Conservation (phyloP, 2,888 invertebrate species). For the Leptarthrus brevirostris region DNA sequence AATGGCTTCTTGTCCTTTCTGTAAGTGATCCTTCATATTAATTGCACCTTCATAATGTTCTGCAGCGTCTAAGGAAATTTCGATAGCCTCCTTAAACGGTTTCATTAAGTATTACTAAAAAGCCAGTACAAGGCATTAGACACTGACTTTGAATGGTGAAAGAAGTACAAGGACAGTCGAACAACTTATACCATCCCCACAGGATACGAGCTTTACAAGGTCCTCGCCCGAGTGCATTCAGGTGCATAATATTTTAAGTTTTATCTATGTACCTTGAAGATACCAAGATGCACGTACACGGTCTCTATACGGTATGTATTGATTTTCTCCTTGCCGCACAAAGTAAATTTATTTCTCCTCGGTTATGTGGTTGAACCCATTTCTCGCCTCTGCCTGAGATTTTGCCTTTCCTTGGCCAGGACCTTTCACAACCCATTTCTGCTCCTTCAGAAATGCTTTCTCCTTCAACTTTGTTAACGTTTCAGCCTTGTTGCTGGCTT, state of each 20-base stretch:
- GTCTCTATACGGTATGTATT: neutral
- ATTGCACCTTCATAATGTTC: conserved; percentile 16
- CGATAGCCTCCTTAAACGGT: conserved; percentile 30
- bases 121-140: conserved; percentile 4
- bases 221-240: conserved; percentile 37
- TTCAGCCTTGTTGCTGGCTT: neutral
- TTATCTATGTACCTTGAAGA: neutral
- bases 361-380: conserved; percentile 43
- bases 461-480: conserved; percentile 7
- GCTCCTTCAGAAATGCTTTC: conserved; percentile 27
- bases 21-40: conserved; percentile 29
- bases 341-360: conserved; percentile 33
- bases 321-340: conserved; percentile 19
- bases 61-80: neutral
- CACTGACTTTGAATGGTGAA: conserved; percentile 18
- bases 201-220: conserved; percentile 7
- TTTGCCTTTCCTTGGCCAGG: conserved; percentile 36
- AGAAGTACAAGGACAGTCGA: conserved; percentile 19
- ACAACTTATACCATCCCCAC: neutral
- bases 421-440: conserved; percentile 28
- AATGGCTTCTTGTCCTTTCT: conserved; percentile 22
- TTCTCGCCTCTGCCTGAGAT: conserved; percentile 41
- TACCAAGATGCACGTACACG: no score
- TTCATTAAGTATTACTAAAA: conserved; percentile 21
- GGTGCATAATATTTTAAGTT: conserved; percentile 21